Evolutionary conservation across 2,888 invertebrate genomes (phyloP).

Genomic region (Plusia festucae): DNA sequence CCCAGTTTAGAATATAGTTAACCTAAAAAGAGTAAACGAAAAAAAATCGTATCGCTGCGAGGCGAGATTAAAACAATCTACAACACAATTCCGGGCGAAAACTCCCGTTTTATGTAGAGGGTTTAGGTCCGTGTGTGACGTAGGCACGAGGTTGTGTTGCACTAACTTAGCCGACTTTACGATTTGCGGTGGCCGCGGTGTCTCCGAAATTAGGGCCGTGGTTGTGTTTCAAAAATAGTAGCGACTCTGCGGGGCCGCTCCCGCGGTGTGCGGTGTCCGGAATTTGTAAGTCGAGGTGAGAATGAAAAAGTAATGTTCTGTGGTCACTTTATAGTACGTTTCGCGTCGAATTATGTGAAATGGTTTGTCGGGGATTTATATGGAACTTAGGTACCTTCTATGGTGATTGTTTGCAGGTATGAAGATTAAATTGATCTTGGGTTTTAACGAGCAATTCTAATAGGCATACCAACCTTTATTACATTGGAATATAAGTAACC

Average conservation of each 20-base stretch:
- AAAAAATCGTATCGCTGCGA: conserved; percentile 37
- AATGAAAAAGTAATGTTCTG: conserved; percentile 42
- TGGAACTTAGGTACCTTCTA: conserved; percentile 7
- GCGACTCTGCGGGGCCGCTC: conserved; percentile 32
- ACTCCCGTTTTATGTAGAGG: conserved; percentile 32
- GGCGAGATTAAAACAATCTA: conserved; percentile 55
- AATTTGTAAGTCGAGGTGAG: conserved; percentile 49
- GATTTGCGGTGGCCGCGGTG: conserved; percentile 57
- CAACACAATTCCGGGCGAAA: conserved; percentile 45
- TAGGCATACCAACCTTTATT: not conserved
- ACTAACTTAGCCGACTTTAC: conserved; percentile 59
- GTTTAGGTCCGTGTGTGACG: conserved; percentile 31
- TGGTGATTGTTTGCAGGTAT: conserved; percentile 2
- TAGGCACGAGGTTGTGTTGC: conserved; percentile 38
- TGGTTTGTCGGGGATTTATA: conserved; percentile 12
- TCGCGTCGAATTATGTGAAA: conserved; percentile 35
- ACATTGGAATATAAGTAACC: not conserved
- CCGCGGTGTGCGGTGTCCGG: conserved; percentile 36
- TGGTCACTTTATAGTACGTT: conserved; percentile 47
- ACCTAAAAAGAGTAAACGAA: conserved; percentile 53
- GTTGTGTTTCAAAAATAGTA: conserved; percentile 59
- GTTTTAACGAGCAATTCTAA: not conserved
- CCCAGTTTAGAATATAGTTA: conserved; percentile 49
- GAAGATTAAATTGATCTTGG: not conserved
- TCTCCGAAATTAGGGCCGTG: conserved; percentile 59